Base-by-base conservation (phyloP, 2,888 invertebrate species). In the Volucella zonaria region DNA sequence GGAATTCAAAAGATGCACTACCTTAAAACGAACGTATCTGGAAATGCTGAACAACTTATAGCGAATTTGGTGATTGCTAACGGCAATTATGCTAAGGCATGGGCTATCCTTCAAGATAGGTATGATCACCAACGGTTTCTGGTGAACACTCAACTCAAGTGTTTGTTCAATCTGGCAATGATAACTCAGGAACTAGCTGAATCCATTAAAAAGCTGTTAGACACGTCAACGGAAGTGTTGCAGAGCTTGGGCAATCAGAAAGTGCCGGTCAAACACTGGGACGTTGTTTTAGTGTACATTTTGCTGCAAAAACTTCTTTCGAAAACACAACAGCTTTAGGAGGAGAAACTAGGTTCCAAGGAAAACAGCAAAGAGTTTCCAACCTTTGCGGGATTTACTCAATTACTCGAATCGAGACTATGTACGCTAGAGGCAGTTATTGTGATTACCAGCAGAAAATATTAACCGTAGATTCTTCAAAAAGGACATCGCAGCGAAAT, bases 1-100 rank as follows among this genome's bases (percentile, higher is more conserved):
- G 62, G 62, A 42, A 71, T 61, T 1, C 73, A 73, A 23, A 70
- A 70, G 14, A 14, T 66, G 15, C 66, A 66, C 12, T 70, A 70
- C 15, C 15, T 70, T 10, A 58, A 70, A 42, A 49, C 40, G 0
- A 70, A 47, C 45, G 18, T 59, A 1, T 61, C 70, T n/a, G 58
- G 49, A 2, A 62, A 78, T 14, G 70, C 78, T 11, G 42, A 54
- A 6, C 45, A 54, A 14, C 40, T 73, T 3, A 64, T 73, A 4
- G 47, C 62, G 4, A 56, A 70, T 11, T 64, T 70, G 45, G 31
- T 15, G 42, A 4, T 23, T 23, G 23, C 23, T 23, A 38, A 68
- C 11, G 56, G 43, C 10, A 43, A 56, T 14, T 68, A 42, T 14
- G 56, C n/a, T n/a, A n/a, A n/a, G n/a, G n/a, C 18, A 18, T 18